Percentiles rank a stretch among this genome's conserved stretches.
Evolutionary conservation across 92 coral and sea anemone species (phyloP).

Genomic region (Epizoanthus stellaris): DNA sequence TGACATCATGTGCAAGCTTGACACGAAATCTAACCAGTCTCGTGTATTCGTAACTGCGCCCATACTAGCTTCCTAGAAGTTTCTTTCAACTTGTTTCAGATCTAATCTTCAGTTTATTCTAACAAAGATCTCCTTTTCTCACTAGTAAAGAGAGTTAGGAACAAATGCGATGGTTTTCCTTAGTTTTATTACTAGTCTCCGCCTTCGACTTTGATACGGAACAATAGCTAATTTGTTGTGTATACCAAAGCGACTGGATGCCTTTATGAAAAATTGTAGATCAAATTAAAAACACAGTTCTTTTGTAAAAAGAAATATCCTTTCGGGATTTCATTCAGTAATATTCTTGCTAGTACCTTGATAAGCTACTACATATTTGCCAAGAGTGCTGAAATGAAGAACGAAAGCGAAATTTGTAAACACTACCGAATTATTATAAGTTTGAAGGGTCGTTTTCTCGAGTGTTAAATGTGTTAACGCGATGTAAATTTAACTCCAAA

Average conservation of each 20-base stretch:
- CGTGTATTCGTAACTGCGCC: neutral
- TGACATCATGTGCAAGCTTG: conserved; percentile 31
- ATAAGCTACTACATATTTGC: conserved; percentile 16
- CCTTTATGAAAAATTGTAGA: conserved; percentile 62
- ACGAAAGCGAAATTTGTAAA: conserved; percentile 24
- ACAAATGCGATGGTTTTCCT: conserved; percentile 16
- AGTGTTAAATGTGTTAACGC: conserved; percentile 54
- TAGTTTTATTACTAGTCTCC: conserved; percentile 66
- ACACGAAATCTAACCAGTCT: conserved; percentile 30
- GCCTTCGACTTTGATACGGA: conserved; percentile 83
- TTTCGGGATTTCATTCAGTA: conserved; percentile 10
- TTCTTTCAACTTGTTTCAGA: neutral
- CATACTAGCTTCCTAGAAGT: conserved; percentile 18
- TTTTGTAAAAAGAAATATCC: conserved; percentile 37
- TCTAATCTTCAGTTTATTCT: neutral
- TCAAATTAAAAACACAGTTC: conserved; percentile 56
- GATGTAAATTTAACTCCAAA: conserved; percentile 52
- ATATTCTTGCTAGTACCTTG: conserved; percentile 29
- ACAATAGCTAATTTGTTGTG: conserved; percentile 91
- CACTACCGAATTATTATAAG: conserved; percentile 45
- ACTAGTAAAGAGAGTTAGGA: conserved; percentile 31
- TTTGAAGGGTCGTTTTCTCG: conserved; percentile 57
- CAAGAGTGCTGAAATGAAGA: conserved; percentile 36
- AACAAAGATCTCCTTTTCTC: conserved; percentile 33
- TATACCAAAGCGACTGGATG: conserved; percentile 73